Conservation (phyloP, 2,888 invertebrate genomes). For the Melanostoma scalare region DNA sequence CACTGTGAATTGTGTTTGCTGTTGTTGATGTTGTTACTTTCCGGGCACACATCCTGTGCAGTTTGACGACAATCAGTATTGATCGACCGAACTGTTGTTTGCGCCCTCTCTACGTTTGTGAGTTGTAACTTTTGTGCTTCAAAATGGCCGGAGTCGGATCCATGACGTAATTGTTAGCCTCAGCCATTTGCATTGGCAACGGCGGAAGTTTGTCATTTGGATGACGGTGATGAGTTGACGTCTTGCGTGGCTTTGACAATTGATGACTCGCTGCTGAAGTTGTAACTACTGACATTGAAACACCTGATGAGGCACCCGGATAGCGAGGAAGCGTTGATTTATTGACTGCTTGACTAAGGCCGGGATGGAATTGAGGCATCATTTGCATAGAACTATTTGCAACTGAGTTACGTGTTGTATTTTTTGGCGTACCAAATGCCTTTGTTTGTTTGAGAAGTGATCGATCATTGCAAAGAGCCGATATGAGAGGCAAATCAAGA, state of each 20-base stretch:
- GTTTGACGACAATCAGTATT: slow-evolving; percentile 30
- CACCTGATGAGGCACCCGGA: slow-evolving; percentile 74
- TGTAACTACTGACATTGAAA: slow-evolving; percentile 51
- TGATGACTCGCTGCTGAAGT: slow-evolving; percentile 64
- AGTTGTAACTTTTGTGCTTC: slow-evolving; percentile 81
- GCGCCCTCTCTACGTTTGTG: slow-evolving; percentile 76
- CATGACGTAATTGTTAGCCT: slow-evolving; percentile 88
- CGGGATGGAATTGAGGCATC: slow-evolving; percentile 58
- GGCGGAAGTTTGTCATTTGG: slow-evolving; percentile 90
- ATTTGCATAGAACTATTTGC: slow-evolving; percentile 32
- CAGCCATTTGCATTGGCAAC: slow-evolving; percentile 84
- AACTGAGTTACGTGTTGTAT: slow-evolving; percentile 78
- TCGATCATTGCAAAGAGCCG: slow-evolving; percentile 95
- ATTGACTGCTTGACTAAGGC: slow-evolving; percentile 54
- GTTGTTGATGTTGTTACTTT: background rate
- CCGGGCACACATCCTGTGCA: slow-evolving; percentile 44
- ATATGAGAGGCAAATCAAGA: slow-evolving; percentile 94
- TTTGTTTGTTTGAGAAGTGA: slow-evolving; percentile 94
- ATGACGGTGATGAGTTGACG: slow-evolving; percentile 86
- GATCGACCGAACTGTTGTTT: slow-evolving; percentile 42
- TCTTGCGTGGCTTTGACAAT: slow-evolving; percentile 84
- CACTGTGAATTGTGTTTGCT: background rate
- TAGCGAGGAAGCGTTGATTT: slow-evolving; percentile 62
- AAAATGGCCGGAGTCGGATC: slow-evolving; percentile 79
- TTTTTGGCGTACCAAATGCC: slow-evolving; percentile 91